phyloP scores from a whole-genome alignment of 2,797 vertebrate species.

The Chaenodraco wilsoni region DNA sequence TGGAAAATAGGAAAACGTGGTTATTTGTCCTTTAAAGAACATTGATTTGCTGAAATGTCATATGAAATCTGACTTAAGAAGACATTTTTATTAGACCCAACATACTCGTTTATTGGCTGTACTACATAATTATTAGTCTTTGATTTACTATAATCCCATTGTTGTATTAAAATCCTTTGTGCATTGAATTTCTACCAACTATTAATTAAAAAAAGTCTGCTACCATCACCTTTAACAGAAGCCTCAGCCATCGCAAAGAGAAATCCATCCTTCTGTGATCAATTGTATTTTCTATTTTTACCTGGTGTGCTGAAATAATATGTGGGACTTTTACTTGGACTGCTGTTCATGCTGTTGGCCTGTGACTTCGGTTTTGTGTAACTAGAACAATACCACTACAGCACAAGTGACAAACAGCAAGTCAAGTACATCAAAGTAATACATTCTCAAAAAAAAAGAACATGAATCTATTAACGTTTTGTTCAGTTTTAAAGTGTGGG shows the following conservation, averaged over 20 bases:
- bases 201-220: conserved; percentile 3
- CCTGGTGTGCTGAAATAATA: neutral
- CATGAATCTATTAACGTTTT: neutral
- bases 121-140: conserved; percentile 13
- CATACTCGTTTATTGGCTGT: conserved; percentile 4
- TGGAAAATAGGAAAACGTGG: neutral
- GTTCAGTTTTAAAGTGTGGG: neutral
- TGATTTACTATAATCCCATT: neutral
- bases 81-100: conserved; percentile 4
- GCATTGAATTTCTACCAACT: conserved; percentile 7
- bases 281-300: conserved; percentile 9
- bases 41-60: conserved; percentile 12
- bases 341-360: neutral
- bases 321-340: neutral
- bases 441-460: no score
- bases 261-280: no score
- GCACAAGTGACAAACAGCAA: neutral
- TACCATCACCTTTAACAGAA: neutral
- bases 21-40: neutral
- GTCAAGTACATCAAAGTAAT: neutral
- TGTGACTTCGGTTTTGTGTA: neutral
- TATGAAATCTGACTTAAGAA: neutral
- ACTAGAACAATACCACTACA: neutral
- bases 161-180: conserved; percentile 7
- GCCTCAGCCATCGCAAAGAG: neutral